These are phyloP conservation scores for Hemichromis elongatus DNA, from an alignment of 2,113 vertebrate species.

Conservation along the genomic window DNA sequence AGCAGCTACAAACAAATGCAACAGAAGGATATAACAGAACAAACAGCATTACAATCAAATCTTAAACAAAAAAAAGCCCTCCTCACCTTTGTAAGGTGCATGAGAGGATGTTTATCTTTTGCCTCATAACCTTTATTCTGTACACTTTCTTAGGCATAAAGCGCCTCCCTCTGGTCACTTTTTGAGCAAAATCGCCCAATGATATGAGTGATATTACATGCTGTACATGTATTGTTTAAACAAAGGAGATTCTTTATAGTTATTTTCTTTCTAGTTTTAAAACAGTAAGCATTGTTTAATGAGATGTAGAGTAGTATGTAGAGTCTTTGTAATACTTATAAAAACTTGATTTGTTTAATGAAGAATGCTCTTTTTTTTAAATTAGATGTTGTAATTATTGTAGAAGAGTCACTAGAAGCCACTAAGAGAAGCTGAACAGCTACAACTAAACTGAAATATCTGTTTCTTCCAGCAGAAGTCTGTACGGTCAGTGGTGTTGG, in stretches of 20 bases:
- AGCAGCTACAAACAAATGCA: background rate
- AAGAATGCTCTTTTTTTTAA: background rate
- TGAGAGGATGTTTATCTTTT: background rate
- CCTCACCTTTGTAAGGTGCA: background rate
- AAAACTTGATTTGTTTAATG: background rate
- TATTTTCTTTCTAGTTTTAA: background rate
- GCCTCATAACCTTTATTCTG: background rate
- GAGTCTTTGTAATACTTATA: background rate
- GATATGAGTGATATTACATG: background rate
- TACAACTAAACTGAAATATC: background rate
- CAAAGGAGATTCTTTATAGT: background rate
- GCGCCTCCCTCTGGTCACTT: constrained; percentile 24
- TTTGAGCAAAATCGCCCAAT: background rate
- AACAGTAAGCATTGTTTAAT: background rate
- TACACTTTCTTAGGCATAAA: background rate
- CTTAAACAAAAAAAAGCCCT: background rate
- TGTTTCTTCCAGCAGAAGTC: constrained; percentile 11
- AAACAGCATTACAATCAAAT: background rate
- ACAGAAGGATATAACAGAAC: background rate
- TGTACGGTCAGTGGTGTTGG: constrained; percentile 11
- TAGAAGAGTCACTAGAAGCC: background rate
- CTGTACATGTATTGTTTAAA: background rate
- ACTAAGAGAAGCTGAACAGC: background rate
- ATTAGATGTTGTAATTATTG: background rate
- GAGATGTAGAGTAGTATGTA: background rate